A percentile compares a stretch with the other conserved stretches of the same genome.
Conservation (phyloP, 2,888 invertebrate species). For the Machimus atricapillus region DNA sequence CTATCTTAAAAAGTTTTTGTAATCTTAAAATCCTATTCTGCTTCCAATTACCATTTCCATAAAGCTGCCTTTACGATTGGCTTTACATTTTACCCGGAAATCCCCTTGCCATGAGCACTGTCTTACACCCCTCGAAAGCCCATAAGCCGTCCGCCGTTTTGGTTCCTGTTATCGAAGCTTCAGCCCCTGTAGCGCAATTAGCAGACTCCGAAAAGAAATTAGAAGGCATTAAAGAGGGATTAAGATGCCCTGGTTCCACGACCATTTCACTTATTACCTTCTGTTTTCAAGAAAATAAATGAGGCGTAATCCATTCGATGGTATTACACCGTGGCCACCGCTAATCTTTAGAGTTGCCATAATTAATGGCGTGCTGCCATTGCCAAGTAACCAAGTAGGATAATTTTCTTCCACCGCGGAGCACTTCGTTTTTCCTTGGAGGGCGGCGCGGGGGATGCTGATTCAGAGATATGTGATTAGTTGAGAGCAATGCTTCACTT, state of each 20-base stretch:
- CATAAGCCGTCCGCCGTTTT: neutral
- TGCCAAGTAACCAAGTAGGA: neutral
- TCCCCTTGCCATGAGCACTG: neutral
- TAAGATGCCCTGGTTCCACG: neutral
- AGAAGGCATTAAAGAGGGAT: constrained; percentile 23
- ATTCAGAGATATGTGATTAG: neutral
- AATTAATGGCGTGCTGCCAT: neutral
- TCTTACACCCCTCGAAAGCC: neutral
- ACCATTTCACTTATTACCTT: constrained; percentile 13
- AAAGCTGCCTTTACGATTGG: neutral
- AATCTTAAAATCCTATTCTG: neutral
- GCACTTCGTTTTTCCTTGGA: neutral
- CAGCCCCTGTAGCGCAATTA: neutral
- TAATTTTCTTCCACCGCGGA: neutral
- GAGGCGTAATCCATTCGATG: constrained; percentile 16
- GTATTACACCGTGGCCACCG: neutral
- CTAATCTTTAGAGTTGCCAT: neutral
- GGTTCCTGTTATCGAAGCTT: neutral
- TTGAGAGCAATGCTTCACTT: neutral
- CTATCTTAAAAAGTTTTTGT: neutral
- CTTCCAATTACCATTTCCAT: neutral
- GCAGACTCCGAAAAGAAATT: constrained; percentile 23
- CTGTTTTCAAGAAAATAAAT: constrained; percentile 15
- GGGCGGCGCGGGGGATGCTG: neutral
- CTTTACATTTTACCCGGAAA: neutral